Base-by-base conservation (phyloP, 2,113 vertebrate genomes). In the Salvelinus fontinalis region DNA sequence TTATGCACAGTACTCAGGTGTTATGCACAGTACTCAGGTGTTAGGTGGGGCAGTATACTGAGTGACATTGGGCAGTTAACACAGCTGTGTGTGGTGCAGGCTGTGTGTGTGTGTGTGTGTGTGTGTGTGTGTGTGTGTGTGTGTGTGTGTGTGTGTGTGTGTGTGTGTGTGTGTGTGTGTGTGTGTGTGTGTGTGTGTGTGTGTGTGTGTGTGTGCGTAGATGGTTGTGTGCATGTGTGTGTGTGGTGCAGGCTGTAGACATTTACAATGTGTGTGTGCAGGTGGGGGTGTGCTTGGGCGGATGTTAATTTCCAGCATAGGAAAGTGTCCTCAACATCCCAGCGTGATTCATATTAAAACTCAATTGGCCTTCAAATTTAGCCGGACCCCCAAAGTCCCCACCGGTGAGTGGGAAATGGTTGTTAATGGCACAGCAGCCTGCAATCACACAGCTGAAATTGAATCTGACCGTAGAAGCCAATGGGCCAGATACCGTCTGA, bases 301-400 rank as follows among this genome's bases (percentile, higher is more conserved):
- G 51, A 54, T 91, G 88, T 91, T 92, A 92, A 92, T 93, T 92
- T 91, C 82, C 83, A 89, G 82, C 75, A 75, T 84, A 81, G 85
- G 86, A 88, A 92, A 88, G 86, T 88, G 87, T 89, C 86, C 86
- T 84, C 81, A 85, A 88, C 80, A 83, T 91, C 92, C 86, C 88
- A 90, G 90, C 81, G 76, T 89, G 92, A 93, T 91, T 92, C 90
- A 92, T 93, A 93, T 93, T 93, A 92, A 92, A 93, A 93, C 87
- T 92, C 90, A 93, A 93, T 93, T 93, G 91, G 88, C 91, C 91
- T 90, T 93, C 88, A 93, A 92, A 93, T 93, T 92, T 90, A 87
- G 79, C 87, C 79, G 84, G 90, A 91, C 90, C 86, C 89, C 90
- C 85, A 83, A 90, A 91, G 91, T 91, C 86, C 86, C 79, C 70